Conservation (phyloP, 2,888 invertebrate species). For the Eristalis pertinax region DNA sequence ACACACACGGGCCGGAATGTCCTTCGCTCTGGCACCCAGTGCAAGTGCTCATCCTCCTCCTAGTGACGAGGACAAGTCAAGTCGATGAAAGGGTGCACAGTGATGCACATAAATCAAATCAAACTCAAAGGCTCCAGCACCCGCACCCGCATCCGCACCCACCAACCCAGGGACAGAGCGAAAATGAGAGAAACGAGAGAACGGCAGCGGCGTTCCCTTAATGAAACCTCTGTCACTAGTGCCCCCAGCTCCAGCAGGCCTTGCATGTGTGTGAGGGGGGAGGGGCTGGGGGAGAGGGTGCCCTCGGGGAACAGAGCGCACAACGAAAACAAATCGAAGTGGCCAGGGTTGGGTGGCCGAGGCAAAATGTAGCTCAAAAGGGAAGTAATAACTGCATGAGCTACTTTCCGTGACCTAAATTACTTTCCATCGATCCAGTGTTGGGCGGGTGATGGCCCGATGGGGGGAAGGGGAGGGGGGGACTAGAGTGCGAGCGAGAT, state of each 20-base stretch:
- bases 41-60: slow-evolving; percentile 34
- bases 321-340: slow-evolving; percentile 33
- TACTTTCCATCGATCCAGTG: slow-evolving; percentile 68
- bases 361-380: slow-evolving; percentile 55
- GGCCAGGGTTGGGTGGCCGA: slow-evolving; percentile 15
- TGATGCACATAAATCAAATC: slow-evolving; percentile 67
- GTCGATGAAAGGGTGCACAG: slow-evolving; percentile 44
- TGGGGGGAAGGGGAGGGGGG: neutral
- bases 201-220: slow-evolving; percentile 47
- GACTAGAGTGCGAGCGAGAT: neutral
- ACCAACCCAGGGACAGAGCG: neutral
- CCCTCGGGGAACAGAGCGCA: neutral
- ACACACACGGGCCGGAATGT: slow-evolving; percentile 15
- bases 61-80: neutral
- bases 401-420: slow-evolving; percentile 71
- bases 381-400: slow-evolving; percentile 69
- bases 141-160: too few species aligned
- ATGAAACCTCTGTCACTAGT: slow-evolving; percentile 43
- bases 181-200: neutral
- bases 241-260: neutral
- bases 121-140: slow-evolving; percentile 37
- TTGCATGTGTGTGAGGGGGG: slow-evolving; percentile 17
- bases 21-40: slow-evolving; percentile 50
- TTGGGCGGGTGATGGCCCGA: slow-evolving; percentile 6
- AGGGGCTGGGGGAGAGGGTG: neutral